Conservation (phyloP, 2,113 vertebrate genomes). For the Antechinus flavipes region DNA sequence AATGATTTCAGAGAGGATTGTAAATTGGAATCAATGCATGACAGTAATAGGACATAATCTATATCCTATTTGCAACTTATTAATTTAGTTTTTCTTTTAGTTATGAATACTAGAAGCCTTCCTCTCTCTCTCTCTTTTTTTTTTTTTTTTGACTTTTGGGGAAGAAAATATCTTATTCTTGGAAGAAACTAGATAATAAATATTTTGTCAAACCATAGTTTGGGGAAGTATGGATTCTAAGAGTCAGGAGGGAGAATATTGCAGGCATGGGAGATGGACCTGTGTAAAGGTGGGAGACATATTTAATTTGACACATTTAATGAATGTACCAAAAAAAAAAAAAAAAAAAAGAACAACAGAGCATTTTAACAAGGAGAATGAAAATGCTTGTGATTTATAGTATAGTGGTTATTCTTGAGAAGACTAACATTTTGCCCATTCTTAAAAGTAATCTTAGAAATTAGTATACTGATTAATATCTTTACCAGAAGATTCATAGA, state of each 20-base stretch:
- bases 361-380: constrained; percentile 9
- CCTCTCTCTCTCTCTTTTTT: neutral
- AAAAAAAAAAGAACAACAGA: constrained; percentile 5
- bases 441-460: constrained; percentile 8
- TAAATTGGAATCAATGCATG: neutral
- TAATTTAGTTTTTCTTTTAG: neutral
- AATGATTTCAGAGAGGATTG: neutral
- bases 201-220: constrained; percentile 16
- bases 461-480: constrained; percentile 1
- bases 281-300: too few species aligned
- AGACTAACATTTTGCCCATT: constrained; percentile 5
- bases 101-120: neutral
- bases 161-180: constrained; percentile 10
- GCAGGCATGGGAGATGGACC: too few species aligned
- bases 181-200: constrained; percentile 21
- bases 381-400: neutral
- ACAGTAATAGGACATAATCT: neutral
- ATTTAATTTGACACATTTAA: neutral
- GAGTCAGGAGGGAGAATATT: too few species aligned
- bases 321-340: neutral
- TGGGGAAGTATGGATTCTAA: too few species aligned
- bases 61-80: constrained; percentile 7
- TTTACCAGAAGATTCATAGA: neutral
- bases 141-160: constrained; percentile 6
- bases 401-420: constrained; percentile 30